Evolutionary conservation across 2,113 vertebrate species (phyloP).

Genomic region (Octodon degus): DNA sequence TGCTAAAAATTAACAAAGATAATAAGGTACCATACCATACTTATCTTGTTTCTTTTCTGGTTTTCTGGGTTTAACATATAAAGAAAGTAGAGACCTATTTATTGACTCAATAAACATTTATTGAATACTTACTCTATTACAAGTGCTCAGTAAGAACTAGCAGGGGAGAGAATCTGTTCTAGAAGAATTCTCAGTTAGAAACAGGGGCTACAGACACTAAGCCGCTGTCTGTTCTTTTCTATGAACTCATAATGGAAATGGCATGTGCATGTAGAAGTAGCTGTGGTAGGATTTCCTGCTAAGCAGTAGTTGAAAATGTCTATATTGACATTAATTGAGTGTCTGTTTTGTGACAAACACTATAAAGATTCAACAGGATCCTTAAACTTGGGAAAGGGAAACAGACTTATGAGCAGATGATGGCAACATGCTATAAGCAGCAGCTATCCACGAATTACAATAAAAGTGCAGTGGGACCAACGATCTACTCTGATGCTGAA

Average conservation of each 20-base stretch:
- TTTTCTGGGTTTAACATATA: not conserved
- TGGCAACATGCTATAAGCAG: not conserved
- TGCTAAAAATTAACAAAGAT: slow-evolving; percentile 22
- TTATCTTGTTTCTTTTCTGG: slow-evolving; percentile 37
- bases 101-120: slow-evolving; percentile 40
- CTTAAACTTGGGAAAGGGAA: not conserved
- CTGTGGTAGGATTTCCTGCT: not conserved
- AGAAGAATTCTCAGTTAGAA: slow-evolving; percentile 1
- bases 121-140: not conserved
- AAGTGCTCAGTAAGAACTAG: not conserved
- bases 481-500: not conserved
- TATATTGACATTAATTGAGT: not conserved
- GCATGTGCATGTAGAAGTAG: not conserved
- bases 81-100: not conserved
- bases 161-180: not conserved
- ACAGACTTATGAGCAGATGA: not conserved
- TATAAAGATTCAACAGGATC: not conserved
- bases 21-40: not conserved
- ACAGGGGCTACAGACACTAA: not conserved
- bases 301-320: slow-evolving; percentile 5
- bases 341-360: not conserved
- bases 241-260: slow-evolving; percentile 27
- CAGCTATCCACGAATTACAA: not conserved
- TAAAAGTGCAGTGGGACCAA: not conserved
- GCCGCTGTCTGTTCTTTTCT: not conserved